Conservation (phyloP, 2,888 invertebrate genomes). For the Volucella bombylans region DNA sequence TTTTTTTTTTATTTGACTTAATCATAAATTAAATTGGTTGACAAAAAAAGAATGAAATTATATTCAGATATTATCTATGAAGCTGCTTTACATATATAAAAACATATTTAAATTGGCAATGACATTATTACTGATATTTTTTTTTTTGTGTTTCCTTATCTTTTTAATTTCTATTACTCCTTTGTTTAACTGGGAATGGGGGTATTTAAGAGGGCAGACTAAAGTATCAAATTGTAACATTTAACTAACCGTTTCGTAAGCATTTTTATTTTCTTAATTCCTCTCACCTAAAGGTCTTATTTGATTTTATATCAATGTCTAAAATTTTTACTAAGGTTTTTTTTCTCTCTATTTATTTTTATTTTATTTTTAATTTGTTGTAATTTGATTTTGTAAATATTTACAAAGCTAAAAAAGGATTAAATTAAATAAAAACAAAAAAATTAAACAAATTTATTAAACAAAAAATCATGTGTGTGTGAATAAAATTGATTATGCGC, state of each 20-base stretch:
- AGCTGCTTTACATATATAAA: slow-evolving; percentile 53
- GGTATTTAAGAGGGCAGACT: slow-evolving; percentile 20
- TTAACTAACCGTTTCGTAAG: slow-evolving; percentile 32
- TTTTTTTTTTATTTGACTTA: slow-evolving; percentile 49
- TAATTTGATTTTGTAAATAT: slow-evolving; percentile 28
- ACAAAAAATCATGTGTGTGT: slow-evolving; percentile 12
- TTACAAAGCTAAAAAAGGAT: slow-evolving; percentile 28
- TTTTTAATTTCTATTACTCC: background rate
- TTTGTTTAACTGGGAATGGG: slow-evolving; percentile 44
- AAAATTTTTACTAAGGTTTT: slow-evolving; percentile 25
- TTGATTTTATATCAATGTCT: slow-evolving; percentile 22
- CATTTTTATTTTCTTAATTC: slow-evolving; percentile 15
- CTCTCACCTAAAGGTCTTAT: background rate
- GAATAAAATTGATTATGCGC: slow-evolving; percentile 6
- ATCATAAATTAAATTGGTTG: slow-evolving; percentile 47
- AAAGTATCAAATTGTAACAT: slow-evolving; percentile 39
- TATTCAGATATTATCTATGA: slow-evolving; percentile 55
- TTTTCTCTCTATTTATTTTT: background rate
- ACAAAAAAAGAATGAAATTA: slow-evolving; percentile 53
- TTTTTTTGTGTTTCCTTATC: background rate
- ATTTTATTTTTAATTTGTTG: background rate
- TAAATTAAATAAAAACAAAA: slow-evolving; percentile 10
- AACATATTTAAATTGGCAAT: slow-evolving; percentile 56
- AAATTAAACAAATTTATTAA: slow-evolving; percentile 7
- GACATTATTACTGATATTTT: slow-evolving; percentile 22